phyloP scores from a whole-genome alignment of 2,888 invertebrate genomes.

The Cetonia aurata region DNA sequence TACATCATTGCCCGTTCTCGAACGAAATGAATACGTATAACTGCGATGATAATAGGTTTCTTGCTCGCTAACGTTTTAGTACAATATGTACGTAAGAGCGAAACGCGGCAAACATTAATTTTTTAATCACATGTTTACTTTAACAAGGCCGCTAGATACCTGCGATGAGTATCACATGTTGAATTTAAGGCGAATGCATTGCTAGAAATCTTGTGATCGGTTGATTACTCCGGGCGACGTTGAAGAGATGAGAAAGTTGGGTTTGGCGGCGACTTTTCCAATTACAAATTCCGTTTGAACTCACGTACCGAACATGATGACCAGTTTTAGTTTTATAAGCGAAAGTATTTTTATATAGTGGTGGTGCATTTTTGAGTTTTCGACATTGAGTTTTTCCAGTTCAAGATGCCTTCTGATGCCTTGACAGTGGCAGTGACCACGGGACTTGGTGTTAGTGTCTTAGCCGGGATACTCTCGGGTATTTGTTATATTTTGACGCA shows the following conservation, averaged over 20 bases:
- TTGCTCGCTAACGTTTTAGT: conserved; percentile 2
- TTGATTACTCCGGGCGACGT: conserved; percentile 34
- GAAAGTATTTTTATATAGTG: conserved; percentile 10
- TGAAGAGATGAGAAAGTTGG: conserved; percentile 42
- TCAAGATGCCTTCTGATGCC: conserved; percentile 69
- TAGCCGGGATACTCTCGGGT: conserved; percentile 78
- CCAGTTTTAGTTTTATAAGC: not conserved
- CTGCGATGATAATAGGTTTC: conserved; percentile 40
- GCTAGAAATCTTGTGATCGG: conserved; percentile 48
- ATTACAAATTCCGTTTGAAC: conserved; percentile 25
- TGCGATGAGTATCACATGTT: conserved; percentile 23
- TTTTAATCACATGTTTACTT: conserved; percentile 50
- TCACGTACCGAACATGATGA: conserved; percentile 5
- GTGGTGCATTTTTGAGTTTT: conserved; percentile 10
- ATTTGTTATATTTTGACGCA: conserved; percentile 75
- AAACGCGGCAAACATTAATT: conserved; percentile 38
- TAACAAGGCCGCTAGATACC: conserved; percentile 48
- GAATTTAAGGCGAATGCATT: conserved; percentile 27
- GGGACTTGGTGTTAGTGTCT: conserved; percentile 74
- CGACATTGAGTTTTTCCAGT: conserved; percentile 11
- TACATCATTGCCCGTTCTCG: conserved; percentile 10
- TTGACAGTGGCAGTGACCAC: conserved; percentile 70
- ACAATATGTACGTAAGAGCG: not conserved
- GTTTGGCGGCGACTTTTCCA: conserved; percentile 41
- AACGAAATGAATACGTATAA: conserved; percentile 38